phyloP scores from a whole-genome alignment of 1,140 invertebrate species.

The Plodia interpunctella region DNA sequence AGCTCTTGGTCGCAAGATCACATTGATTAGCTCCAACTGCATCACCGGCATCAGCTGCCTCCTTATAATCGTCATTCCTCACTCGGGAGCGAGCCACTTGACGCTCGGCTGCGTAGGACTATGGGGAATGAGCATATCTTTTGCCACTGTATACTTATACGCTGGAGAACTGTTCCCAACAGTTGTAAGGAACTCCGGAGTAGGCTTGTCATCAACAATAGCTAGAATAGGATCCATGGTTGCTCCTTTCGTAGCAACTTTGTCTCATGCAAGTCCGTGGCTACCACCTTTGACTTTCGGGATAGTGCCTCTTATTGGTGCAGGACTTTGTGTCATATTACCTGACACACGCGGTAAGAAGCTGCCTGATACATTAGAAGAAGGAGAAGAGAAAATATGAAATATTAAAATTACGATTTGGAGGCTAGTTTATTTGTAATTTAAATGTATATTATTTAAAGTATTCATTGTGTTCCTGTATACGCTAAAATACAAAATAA shows the following conservation, averaged over 20 bases:
- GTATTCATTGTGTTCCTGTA: conserved; percentile 16
- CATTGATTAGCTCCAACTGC: conserved; percentile 80
- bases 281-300: conserved; percentile 85
- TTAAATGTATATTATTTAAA: conserved; percentile 15
- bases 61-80: conserved; percentile 77
- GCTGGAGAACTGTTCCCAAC: conserved; percentile 80
- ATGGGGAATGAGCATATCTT: conserved; percentile 77
- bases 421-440: conserved; percentile 12
- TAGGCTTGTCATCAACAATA: conserved; percentile 78
- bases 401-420: conserved; percentile 1
- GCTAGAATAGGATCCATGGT: conserved; percentile 78
- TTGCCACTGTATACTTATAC: conserved; percentile 79
- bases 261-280: conserved; percentile 58
- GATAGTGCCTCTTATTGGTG: conserved; percentile 79
- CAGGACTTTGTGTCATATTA: conserved; percentile 79
- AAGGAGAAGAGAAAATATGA: conserved; percentile 53
- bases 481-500: neutral
- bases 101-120: conserved; percentile 80
- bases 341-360: conserved; percentile 78
- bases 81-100: conserved; percentile 54
- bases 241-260: conserved; percentile 76
- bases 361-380: conserved; percentile 67
- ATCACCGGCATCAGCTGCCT: conserved; percentile 81
- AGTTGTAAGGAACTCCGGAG: conserved; percentile 77
- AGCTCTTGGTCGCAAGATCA: conserved; percentile 80